Evolutionary conservation across 2,113 vertebrate species (phyloP), one percentile per base, ranked within the genome.

Genomic region (Acanthisitta chloris): DNA sequence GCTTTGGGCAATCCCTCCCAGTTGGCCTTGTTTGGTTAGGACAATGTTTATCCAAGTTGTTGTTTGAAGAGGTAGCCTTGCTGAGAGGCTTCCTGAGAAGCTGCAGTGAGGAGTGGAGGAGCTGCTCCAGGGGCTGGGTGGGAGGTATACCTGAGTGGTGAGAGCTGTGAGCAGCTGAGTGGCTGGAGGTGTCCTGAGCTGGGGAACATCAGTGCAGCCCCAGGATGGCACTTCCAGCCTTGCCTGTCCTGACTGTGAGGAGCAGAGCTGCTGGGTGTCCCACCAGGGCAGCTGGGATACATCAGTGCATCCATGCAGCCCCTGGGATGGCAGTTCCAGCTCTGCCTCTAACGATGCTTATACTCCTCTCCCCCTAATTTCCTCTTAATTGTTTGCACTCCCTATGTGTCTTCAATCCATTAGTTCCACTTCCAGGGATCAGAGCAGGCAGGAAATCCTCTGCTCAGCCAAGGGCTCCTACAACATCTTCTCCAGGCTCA

Each of bases 391-490:
- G 55, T 40, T 84, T 82, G 84, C 72, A 0, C 28, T 91, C 88
- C 65, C 43, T 8, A 1, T 17, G 51, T 71, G 70, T 57, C 88
- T 86, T 55, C 93, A 70, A 94, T 86, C 92, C 95, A 89, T 94
- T 58, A 83, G 81, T 80, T 34, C 3, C 95, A 65, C 96, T 90
- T 13, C 2, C 85, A 33, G 45, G 97, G 95, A 90, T 95, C 51
- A 70, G 73, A 93, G 92, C 94, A 93, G 97, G 97, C 91, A 88
- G 51, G 95, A 95, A 97, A 98, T 97, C 98, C 97, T 86, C 94
- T 36, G 92, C 81, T 94, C 88, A 80, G 88, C 97, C 97, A 73
- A 73, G 51, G 72, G 66, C 97, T 95, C 92, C 96, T 54, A 45
- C 94, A 64, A 95, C 95, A 38, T 77, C 95, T 97, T 94, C 92